Evolutionary conservation across 37 sponge, comb jelly and placozoan genomes (phyloP).

Genomic region (Axinella damicornis): DNA sequence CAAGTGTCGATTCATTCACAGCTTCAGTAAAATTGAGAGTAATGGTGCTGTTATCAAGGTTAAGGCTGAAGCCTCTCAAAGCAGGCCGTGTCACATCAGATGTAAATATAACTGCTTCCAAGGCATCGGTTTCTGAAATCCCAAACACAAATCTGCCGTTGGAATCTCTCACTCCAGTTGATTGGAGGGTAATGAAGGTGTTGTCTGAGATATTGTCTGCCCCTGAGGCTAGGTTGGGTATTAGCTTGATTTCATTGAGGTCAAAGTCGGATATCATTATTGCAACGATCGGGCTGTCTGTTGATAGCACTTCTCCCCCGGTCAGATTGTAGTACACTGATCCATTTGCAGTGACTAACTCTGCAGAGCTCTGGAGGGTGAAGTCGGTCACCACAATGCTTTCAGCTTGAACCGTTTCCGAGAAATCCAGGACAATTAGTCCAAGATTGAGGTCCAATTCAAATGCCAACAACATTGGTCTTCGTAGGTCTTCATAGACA

Average conservation of each 20-base stretch:
- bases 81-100: slow-evolving; percentile 72
- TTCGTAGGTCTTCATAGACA: slow-evolving; percentile 51
- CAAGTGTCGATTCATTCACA: slow-evolving; percentile 67
- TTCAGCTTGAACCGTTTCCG: slow-evolving; percentile 71
- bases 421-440: slow-evolving; percentile 63
- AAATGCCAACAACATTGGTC: slow-evolving; percentile 45
- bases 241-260: slow-evolving; percentile 71
- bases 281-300: slow-evolving; percentile 61
- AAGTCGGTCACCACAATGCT: slow-evolving; percentile 63
- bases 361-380: slow-evolving; percentile 41
- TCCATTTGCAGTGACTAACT: slow-evolving; percentile 6
- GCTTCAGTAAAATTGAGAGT: slow-evolving; percentile 85
- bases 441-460: slow-evolving; percentile 76
- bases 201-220: slow-evolving; percentile 47
- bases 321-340: slow-evolving; percentile 60
- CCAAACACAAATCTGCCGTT: slow-evolving; percentile 67
- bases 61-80: slow-evolving; percentile 64
- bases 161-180: slow-evolving; percentile 66
- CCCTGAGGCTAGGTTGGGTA: slow-evolving; percentile 53
- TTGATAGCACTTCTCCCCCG: slow-evolving; percentile 50
- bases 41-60: slow-evolving; percentile 73
- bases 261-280: slow-evolving; percentile 69
- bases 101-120: slow-evolving; percentile 39
- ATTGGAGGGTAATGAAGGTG: slow-evolving; percentile 64
- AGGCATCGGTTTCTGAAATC: slow-evolving; percentile 22